A percentile compares a stretch with the other conserved stretches of the same genome.
These are phyloP conservation scores for Eonycteris spelaea DNA, from an alignment of 2,113 vertebrate genomes.

Conservation along the genomic window DNA sequence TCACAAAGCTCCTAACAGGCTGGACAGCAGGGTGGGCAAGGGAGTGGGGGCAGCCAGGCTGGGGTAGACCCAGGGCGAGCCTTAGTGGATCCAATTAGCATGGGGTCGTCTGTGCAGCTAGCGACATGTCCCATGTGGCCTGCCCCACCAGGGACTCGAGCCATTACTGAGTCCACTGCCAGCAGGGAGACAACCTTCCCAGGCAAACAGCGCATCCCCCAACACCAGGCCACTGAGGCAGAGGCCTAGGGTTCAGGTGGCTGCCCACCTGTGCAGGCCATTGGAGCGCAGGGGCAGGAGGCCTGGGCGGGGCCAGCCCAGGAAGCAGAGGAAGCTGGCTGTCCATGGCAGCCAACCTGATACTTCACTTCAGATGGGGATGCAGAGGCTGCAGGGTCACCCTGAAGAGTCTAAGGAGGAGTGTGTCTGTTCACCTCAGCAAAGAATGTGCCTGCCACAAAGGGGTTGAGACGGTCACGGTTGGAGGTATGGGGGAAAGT, in stretches of 20 bases:
- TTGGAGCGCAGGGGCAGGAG: background rate
- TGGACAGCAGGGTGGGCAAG: background rate
- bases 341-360: background rate
- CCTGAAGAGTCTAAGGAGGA: background rate
- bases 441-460: background rate
- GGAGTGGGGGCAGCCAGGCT: no score
- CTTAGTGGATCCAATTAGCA: background rate
- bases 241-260: background rate
- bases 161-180: background rate
- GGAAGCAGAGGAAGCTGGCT: background rate
- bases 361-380: background rate
- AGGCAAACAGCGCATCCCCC: background rate
- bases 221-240: constrained; percentile 25
- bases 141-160: background rate
- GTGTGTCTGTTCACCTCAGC: background rate
- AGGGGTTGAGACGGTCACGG: background rate
- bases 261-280: background rate
- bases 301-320: background rate
- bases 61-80: background rate
- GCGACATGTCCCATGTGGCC: background rate
- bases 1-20: background rate
- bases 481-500: no score
- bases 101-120: background rate
- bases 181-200: constrained; percentile 27
- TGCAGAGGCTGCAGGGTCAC: background rate